phyloP scores from a whole-genome alignment of 2,113 vertebrate genomes.

The Pogona vitticeps region DNA sequence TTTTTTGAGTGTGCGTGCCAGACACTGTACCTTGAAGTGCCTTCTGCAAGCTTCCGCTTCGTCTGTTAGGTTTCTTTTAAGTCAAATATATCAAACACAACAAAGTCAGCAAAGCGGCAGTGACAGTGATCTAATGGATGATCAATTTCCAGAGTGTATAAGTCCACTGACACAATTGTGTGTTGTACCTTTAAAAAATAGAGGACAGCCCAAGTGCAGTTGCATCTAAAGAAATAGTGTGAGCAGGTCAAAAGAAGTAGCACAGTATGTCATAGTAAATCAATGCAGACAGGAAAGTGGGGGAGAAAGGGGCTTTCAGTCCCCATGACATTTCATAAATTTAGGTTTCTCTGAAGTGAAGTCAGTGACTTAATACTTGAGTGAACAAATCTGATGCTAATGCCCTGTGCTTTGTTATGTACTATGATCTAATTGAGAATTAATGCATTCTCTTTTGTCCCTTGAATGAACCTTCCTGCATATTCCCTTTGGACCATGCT shows the following conservation, averaged over 20 bases:
- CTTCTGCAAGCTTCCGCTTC: not conserved
- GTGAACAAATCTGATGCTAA: constrained; percentile 62
- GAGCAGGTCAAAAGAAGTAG: constrained; percentile 21
- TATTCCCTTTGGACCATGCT: constrained; percentile 47
- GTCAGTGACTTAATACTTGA: constrained; percentile 66
- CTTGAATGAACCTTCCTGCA: constrained; percentile 65
- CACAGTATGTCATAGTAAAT: constrained; percentile 3
- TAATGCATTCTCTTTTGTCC: constrained; percentile 79
- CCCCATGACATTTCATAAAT: not conserved
- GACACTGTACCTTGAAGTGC: not conserved
- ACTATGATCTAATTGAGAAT: constrained; percentile 82
- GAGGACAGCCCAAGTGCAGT: constrained; percentile 21
- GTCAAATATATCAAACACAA: not conserved
- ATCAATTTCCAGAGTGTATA: not conserved
- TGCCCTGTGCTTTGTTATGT: constrained; percentile 44
- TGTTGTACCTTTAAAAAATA: not conserved
- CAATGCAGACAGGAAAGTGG: constrained; percentile 15
- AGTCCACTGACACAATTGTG: not conserved
- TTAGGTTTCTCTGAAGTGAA: not conserved
- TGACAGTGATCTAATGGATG: constrained; percentile 12
- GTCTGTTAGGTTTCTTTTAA: not conserved
- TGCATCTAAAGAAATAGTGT: not conserved
- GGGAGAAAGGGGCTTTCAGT: fast-evolving
- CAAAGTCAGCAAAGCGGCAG: not conserved
- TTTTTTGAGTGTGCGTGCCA: not conserved